A percentile compares a stretch with the other conserved stretches of the same genome.
phyloP scores from a whole-genome alignment of 1,140 invertebrate species.

The Oryctes rhinoceros region DNA sequence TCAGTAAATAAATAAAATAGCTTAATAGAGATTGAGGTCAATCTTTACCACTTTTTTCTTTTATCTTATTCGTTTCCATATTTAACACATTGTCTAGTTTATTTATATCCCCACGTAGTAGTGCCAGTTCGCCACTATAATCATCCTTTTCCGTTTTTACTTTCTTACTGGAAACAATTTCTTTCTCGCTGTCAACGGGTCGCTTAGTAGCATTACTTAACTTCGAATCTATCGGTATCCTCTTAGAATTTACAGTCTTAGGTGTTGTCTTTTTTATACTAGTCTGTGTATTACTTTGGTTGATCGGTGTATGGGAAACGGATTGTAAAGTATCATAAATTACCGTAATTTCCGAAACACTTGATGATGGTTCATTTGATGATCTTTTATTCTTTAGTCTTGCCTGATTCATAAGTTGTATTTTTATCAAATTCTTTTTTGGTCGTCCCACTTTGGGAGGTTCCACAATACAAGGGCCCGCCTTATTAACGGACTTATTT shows the following conservation, averaged over 20 bases:
- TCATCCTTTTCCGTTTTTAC: neutral
- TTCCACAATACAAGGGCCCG: neutral
- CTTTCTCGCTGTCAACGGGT: neutral
- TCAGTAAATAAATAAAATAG: neutral
- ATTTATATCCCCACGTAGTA: conserved; percentile 18
- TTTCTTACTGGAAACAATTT: neutral
- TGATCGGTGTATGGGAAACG: no score
- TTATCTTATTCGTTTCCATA: neutral
- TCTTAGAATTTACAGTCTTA: neutral
- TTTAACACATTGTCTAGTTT: conserved; percentile 10
- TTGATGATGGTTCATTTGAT: neutral
- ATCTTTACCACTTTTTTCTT: neutral
- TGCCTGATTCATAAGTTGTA: conserved; percentile 34
- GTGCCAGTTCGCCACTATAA: neutral
- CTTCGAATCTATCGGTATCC: neutral
- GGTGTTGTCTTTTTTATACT: neutral
- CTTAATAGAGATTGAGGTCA: neutral
- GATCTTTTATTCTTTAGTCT: conserved; percentile 5
- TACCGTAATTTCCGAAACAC: neutral
- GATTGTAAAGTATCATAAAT: no score
- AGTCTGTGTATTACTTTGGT: no score
- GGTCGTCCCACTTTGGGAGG: conserved; percentile 33
- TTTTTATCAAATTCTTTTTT: conserved; percentile 37
- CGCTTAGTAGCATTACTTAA: neutral
- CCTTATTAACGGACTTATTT: neutral